A percentile compares a stretch with the other conserved stretches of the same genome.
Conservation (phyloP, 1,140 invertebrate genomes). For the Drosophila dunni region DNA sequence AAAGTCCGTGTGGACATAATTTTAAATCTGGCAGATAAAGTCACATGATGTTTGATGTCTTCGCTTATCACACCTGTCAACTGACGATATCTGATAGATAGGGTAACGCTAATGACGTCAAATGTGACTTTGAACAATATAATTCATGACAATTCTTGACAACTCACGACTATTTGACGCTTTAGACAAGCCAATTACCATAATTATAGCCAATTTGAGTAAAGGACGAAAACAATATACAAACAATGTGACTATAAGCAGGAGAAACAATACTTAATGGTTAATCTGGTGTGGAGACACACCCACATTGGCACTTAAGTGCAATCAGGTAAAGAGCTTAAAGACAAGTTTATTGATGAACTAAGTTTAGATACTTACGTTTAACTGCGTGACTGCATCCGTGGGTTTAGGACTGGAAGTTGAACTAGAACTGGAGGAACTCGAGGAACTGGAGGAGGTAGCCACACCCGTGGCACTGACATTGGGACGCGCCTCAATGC, state of each 20-base stretch:
- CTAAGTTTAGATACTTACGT: constrained; percentile 55
- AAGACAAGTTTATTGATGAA: constrained; percentile 8
- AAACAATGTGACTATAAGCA: background rate
- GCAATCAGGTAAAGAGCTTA: constrained; percentile 51
- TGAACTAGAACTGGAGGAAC: constrained; percentile 3
- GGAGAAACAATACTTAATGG: constrained; percentile 5
- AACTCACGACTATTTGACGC: background rate
- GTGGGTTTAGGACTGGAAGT: constrained; percentile 18
- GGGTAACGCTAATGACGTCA: background rate
- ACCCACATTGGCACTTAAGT: constrained; percentile 5
- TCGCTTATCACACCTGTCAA: constrained; percentile 1
- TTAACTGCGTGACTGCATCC: constrained; percentile 54
- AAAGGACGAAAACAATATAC: background rate
- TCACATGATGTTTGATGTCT: background rate
- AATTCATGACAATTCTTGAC: background rate
- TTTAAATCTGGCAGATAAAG: background rate
- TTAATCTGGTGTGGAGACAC: background rate
- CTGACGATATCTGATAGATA: background rate
- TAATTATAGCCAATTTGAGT: constrained; percentile 30
- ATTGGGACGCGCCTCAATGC: constrained; percentile 75
- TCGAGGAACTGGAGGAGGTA: constrained; percentile 20
- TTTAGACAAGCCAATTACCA: constrained; percentile 18
- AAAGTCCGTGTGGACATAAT: background rate
- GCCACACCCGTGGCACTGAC: constrained; percentile 42
- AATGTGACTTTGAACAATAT: background rate